Evolutionary conservation across 2,113 vertebrate species (phyloP).

Genomic region (Micromys minutus): DNA sequence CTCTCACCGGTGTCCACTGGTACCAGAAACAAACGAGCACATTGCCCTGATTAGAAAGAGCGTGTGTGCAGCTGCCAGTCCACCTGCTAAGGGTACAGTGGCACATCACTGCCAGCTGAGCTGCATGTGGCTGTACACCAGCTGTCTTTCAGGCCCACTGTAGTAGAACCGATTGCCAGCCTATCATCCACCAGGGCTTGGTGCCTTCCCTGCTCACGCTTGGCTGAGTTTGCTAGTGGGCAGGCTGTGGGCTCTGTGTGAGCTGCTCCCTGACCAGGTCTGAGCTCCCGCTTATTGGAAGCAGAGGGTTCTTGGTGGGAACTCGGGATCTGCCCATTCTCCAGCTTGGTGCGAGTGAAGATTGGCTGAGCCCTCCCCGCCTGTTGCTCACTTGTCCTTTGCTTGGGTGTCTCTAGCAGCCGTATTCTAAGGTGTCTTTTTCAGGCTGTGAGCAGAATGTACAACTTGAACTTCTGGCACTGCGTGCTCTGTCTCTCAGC

Average conservation of each 20-base stretch:
- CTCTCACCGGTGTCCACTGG: fast-evolving
- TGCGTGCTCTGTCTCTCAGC: not conserved
- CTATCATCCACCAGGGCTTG: not conserved
- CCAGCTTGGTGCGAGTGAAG: not conserved
- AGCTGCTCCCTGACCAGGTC: not conserved
- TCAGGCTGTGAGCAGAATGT: not conserved
- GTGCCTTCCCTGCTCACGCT: fast-evolving
- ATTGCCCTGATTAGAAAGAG: not conserved
- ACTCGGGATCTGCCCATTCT: not conserved
- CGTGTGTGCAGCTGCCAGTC: too few species aligned
- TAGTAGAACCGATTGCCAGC: not conserved
- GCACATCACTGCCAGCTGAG: not conserved
- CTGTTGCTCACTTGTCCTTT: not conserved
- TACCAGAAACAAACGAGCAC: not conserved
- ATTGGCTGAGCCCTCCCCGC: not conserved
- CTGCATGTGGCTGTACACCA: too few species aligned
- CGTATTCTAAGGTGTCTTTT: not conserved
- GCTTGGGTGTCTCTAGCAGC: not conserved
- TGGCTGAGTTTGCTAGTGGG: not conserved
- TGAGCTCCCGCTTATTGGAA: not conserved
- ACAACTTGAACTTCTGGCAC: not conserved
- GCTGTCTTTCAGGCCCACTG: too few species aligned
- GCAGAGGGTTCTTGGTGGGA: not conserved
- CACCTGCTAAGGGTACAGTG: not conserved
- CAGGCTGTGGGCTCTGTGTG: not conserved